Conservation (phyloP, 2,888 invertebrate genomes). For the Sepiola atlantica region DNA sequence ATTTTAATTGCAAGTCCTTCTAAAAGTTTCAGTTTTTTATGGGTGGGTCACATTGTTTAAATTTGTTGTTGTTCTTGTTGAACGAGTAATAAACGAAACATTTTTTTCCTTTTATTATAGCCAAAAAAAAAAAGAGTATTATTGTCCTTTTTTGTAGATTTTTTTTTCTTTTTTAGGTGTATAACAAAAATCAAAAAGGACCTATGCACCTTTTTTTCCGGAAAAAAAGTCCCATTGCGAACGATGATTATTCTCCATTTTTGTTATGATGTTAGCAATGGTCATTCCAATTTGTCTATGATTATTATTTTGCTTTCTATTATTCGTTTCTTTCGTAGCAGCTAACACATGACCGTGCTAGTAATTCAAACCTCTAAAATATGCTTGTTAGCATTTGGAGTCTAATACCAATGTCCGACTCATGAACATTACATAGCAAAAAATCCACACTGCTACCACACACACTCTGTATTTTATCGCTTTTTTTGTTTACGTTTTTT, state of each 20-base stretch:
- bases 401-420: constrained; percentile 32
- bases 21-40: neutral
- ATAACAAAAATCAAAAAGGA: constrained; percentile 21
- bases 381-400: constrained; percentile 42
- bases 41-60: neutral
- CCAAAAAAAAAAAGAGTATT: constrained; percentile 5
- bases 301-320: neutral
- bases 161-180: neutral
- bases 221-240: neutral
- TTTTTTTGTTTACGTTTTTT: neutral
- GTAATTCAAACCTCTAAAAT: constrained; percentile 37
- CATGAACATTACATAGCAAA: constrained; percentile 45
- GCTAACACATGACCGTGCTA: constrained; percentile 43
- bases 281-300: constrained; percentile 18
- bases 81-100: neutral
- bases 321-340: neutral
- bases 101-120: neutral
- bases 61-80: neutral
- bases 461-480: constrained; percentile 37
- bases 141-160: neutral
- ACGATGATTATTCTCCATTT: neutral
- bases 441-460: constrained; percentile 45
- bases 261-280: neutral
- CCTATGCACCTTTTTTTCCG: neutral
- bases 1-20: neutral